A percentile compares a stretch with the other conserved stretches of the same genome.
These are phyloP conservation scores for Pomatorhinus ruficollis DNA, from an alignment of 2,113 vertebrate genomes.

Conservation along the genomic window DNA sequence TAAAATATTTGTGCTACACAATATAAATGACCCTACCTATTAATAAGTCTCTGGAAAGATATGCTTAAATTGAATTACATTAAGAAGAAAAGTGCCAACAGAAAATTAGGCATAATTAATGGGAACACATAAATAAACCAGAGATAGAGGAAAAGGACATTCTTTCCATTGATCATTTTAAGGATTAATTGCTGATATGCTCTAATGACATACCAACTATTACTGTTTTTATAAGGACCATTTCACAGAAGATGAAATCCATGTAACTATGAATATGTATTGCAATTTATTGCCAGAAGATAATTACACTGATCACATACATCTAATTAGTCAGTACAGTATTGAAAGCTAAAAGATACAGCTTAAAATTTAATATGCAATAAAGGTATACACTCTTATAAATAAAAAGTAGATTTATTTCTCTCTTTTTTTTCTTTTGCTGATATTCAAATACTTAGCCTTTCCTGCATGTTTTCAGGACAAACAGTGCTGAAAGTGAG, in stretches of 20 bases:
- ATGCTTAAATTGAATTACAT: conserved; percentile 86
- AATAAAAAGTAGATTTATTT: background rate
- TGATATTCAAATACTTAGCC: background rate
- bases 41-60: conserved; percentile 84
- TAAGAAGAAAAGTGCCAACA: conserved; percentile 74
- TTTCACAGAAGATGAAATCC: conserved; percentile 48
- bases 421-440: background rate
- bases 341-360: conserved; percentile 45
- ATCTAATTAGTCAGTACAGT: conserved; percentile 46
- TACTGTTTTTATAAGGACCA: conserved; percentile 75
- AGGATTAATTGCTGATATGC: conserved; percentile 68
- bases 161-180: conserved; percentile 71
- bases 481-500: background rate
- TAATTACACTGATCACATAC: background rate
- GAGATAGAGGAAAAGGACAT: conserved; percentile 73
- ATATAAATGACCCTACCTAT: conserved; percentile 88
- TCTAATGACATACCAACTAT: conserved; percentile 65
- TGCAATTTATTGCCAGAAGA: conserved; percentile 44
- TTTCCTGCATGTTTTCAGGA: background rate
- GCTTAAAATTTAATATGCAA: conserved; percentile 8
- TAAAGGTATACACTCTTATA: background rate
- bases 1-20: conserved; percentile 95
- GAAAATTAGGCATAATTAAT: conserved; percentile 83
- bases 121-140: conserved; percentile 78
- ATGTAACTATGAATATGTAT: conserved; percentile 40